Percentiles rank a stretch among this genome's conserved stretches.
Evolutionary conservation across 2,113 vertebrate genomes (phyloP).

Genomic region (Equus przewalskii): DNA sequence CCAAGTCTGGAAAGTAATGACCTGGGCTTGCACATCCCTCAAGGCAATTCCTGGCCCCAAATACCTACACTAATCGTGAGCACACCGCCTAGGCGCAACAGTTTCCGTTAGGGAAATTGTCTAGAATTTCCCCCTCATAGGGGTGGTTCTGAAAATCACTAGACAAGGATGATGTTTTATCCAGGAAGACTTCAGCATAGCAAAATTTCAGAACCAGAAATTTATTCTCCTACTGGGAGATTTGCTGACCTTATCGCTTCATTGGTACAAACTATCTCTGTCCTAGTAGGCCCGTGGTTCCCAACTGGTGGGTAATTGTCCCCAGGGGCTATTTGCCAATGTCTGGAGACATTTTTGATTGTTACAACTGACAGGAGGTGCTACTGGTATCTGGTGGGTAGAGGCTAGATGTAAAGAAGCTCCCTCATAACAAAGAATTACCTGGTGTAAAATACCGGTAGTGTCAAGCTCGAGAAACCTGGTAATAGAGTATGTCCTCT

Average conservation of each 20-base stretch:
- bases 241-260: not conserved
- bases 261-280: not conserved
- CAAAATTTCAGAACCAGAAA: slow-evolving; percentile 17
- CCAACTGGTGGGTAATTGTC: not conserved
- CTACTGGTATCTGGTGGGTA: not conserved
- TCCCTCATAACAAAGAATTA: not conserved
- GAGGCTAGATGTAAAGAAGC: not conserved
- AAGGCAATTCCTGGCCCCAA: not conserved
- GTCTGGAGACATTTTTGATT: not conserved
- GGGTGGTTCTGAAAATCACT: not conserved
- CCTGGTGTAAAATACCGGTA: not conserved
- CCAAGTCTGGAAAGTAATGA: not conserved
- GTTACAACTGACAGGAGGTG: not conserved
- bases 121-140: not conserved
- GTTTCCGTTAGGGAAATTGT: not conserved
- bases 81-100: not conserved
- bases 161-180: not conserved
- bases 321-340: not conserved
- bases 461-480: not conserved
- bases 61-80: not conserved
- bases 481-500: not conserved
- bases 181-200: not conserved
- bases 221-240: not conserved
- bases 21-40: not conserved
- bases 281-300: not conserved